A percentile compares a stretch with the other conserved stretches of the same genome.
Conservation (phyloP, 2,113 vertebrate genomes). For the Eupsittula cactorum region DNA sequence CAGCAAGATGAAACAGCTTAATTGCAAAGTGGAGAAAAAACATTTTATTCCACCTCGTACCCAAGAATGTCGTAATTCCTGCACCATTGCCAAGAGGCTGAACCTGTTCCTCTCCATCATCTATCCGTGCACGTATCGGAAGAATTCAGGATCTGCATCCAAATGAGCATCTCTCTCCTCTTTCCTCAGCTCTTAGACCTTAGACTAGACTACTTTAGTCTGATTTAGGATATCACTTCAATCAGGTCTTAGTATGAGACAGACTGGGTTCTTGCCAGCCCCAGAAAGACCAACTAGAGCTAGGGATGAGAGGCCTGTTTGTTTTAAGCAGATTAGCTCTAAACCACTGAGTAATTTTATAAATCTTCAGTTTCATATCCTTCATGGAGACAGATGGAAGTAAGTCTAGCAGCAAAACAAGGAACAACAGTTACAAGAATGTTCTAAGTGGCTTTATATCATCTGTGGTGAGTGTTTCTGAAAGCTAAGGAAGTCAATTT, state of each 20-base stretch:
- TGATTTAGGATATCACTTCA: neutral
- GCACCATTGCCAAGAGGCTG: neutral
- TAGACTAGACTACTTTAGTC: neutral
- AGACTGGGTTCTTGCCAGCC: neutral
- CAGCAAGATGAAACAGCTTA: neutral
- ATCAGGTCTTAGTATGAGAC: neutral
- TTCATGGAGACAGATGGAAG: neutral
- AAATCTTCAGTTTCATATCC: neutral
- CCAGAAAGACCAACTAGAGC: neutral
- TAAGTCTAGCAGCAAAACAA: neutral
- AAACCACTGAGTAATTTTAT: neutral
- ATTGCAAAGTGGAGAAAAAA: neutral
- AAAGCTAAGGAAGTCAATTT: conserved; percentile 7
- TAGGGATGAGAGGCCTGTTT: neutral
- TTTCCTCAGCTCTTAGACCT: neutral
- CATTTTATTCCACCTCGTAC: neutral
- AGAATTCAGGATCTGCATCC: neutral
- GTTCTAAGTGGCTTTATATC: neutral
- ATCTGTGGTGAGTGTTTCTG: neutral
- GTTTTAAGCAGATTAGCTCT: neutral
- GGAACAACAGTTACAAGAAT: neutral
- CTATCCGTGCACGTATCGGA: fast-evolving
- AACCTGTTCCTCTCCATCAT: neutral
- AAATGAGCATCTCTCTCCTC: neutral
- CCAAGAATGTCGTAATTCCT: neutral